Base-by-base conservation (phyloP, 2,888 invertebrate genomes). In the Allacma fusca region DNA sequence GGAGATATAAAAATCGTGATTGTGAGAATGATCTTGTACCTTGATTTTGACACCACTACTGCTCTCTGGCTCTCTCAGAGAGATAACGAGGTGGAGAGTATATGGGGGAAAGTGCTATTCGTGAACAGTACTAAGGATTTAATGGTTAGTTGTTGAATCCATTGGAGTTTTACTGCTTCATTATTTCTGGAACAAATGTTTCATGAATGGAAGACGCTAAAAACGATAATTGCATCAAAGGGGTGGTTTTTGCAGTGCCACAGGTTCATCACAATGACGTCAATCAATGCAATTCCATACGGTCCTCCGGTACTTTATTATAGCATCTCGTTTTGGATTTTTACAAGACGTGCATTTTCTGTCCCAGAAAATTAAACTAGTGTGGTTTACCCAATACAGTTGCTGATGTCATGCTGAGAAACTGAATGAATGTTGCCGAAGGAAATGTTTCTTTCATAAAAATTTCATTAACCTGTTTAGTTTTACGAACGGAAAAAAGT, bases 401-500 rank as follows among this genome's bases (percentile, higher is more conserved):
- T n/a, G n/a, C n/a, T n/a, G n/a, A n/a, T 50, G 19, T 5, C 19
- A 50, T 19, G 19, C 50, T 16, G 4, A 16, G n/a, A 5, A n/a
- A 19, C 16, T 5, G 50, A n/a, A 50, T 50, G 50, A 50, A 50
- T 50, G n/a, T 50, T 12, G n/a, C 50, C 50, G 16, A 50, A 13
- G n/a, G 16, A 50, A 50, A 50, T n/a, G n/a, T n/a, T 13, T 50
- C 16, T 2, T 50, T 50, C 50, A 50, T 50, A 50, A 50, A 50
- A 50, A 50, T 50, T 50, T 50, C 50, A 50, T 50, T 50, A 50
- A 50, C 50, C 50, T 50, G 50, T 50, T 5, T 50, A 19, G 50
- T n/a, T 34, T 34, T 50, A 5, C 50, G 2, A 50, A 50, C 2
- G 16, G 50, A 50, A 50, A 50, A 50, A 50, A 50, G 50, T 50